A percentile compares a stretch with the other conserved stretches of the same genome.
phyloP scores from a whole-genome alignment of 2,888 invertebrate genomes.

The Allolobophora icterica region DNA sequence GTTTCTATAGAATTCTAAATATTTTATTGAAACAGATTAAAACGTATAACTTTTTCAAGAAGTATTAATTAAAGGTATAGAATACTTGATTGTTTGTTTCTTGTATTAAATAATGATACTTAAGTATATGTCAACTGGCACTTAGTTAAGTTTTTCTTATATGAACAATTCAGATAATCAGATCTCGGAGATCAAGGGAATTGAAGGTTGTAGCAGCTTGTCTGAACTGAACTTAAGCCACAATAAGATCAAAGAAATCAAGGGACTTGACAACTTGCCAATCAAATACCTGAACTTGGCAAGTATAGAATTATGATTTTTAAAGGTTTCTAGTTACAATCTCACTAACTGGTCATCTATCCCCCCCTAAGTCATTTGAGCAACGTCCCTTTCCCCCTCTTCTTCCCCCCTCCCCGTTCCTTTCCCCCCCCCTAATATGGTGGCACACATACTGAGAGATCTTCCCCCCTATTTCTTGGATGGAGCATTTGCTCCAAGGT shows the following conservation, averaged over 20 bases:
- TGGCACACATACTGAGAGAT: too few relatives aligned
- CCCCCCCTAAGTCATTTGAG: too few relatives aligned
- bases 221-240: slow-evolving; percentile 60
- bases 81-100: slow-evolving; percentile 5
- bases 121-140: background rate
- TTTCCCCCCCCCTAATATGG: too few relatives aligned
- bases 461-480: too few relatives aligned
- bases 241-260: slow-evolving; percentile 60
- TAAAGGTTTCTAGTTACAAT: background rate
- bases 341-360: background rate
- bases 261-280: slow-evolving; percentile 60
- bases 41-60: background rate
- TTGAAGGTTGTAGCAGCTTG: slow-evolving; percentile 58
- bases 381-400: too few relatives aligned
- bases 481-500: too few relatives aligned
- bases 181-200: slow-evolving; percentile 56
- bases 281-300: slow-evolving; percentile 60
- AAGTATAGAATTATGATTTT: slow-evolving; percentile 40
- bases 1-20: background rate
- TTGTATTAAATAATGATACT: background rate
- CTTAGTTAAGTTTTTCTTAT: background rate
- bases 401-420: too few relatives aligned
- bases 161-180: slow-evolving; percentile 55
- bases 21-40: background rate
- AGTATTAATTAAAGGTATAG: background rate